These are phyloP conservation scores for Peromyscus nudipes DNA, from an alignment of 2,797 vertebrate genomes.

Conservation along the genomic window DNA sequence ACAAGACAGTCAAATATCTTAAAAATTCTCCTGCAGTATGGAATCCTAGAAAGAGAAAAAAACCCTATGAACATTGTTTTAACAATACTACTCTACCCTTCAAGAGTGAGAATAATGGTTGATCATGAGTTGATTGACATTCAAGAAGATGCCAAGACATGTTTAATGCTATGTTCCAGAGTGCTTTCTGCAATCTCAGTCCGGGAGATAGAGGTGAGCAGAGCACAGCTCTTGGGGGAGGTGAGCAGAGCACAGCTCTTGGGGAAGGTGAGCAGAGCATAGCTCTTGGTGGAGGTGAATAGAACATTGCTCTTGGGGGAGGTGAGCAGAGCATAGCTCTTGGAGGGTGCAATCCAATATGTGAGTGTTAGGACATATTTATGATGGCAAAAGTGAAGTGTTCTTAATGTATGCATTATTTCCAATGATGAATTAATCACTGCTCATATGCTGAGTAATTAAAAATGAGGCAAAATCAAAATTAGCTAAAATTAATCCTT, in stretches of 20 bases:
- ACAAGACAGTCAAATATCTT: constrained; percentile 84
- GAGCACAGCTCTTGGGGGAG: constrained; percentile 53
- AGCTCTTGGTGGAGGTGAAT: neutral
- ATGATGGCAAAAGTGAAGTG: neutral
- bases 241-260: constrained; percentile 68
- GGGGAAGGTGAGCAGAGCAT: neutral
- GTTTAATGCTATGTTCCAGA: constrained; percentile 83
- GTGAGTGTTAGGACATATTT: constrained; percentile 6
- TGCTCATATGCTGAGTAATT: neutral
- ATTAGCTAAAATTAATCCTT: constrained; percentile 10
- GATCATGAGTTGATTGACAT: constrained; percentile 77
- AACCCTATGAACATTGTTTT: constrained; percentile 80
- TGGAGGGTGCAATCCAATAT: neutral
- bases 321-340: neutral
- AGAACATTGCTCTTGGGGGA: neutral
- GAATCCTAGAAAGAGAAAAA: constrained; percentile 85
- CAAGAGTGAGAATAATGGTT: constrained; percentile 80
- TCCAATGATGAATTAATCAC: constrained; percentile 13
- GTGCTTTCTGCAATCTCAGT: constrained; percentile 82
- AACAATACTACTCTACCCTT: constrained; percentile 83
- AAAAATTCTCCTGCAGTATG: constrained; percentile 85
- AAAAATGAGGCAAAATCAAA: constrained; percentile 49
- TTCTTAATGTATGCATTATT: constrained; percentile 12
- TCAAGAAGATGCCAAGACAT: constrained; percentile 81
- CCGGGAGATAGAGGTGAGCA: constrained; percentile 83